Evolutionary conservation across 2,797 vertebrate genomes (phyloP).

Genomic region (Diplodus puntazzo): DNA sequence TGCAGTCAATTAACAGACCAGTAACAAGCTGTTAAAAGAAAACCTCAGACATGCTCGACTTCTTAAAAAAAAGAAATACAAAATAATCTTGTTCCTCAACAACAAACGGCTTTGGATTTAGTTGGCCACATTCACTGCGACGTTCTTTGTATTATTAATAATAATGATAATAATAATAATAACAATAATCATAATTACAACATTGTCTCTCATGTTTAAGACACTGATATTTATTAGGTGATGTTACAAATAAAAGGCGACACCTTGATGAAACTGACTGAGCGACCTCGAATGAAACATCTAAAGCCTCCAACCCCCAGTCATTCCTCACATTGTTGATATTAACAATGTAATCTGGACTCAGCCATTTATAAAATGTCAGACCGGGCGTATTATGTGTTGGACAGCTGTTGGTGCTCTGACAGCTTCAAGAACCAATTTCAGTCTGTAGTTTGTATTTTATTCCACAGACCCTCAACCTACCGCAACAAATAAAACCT

Average conservation of each 20-base stretch:
- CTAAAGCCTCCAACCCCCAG: not conserved
- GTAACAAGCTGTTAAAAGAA: not conserved
- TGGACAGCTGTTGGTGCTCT: not conserved
- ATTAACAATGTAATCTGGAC: not conserved
- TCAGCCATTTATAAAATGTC: not conserved
- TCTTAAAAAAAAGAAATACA: not conserved
- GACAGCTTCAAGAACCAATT: not conserved
- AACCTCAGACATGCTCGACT: not conserved
- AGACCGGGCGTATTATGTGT: not conserved
- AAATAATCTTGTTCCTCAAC: not conserved
- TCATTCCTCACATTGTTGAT: not conserved
- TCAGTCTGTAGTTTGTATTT: constrained; percentile 12
- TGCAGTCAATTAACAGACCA: not conserved
- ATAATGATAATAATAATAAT: no score
- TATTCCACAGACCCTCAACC: constrained; percentile 4
- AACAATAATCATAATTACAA: not conserved
- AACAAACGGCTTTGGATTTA: not conserved
- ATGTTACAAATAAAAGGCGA: not conserved
- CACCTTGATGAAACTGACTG: not conserved
- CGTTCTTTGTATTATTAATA: not conserved
- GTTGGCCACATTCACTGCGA: not conserved
- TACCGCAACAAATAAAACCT: not conserved
- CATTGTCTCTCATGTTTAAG: not conserved
- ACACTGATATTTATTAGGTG: not conserved
- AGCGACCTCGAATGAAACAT: constrained; percentile 2